phyloP scores from a whole-genome alignment of 2,888 invertebrate species.

The Mimachlamys varia region DNA sequence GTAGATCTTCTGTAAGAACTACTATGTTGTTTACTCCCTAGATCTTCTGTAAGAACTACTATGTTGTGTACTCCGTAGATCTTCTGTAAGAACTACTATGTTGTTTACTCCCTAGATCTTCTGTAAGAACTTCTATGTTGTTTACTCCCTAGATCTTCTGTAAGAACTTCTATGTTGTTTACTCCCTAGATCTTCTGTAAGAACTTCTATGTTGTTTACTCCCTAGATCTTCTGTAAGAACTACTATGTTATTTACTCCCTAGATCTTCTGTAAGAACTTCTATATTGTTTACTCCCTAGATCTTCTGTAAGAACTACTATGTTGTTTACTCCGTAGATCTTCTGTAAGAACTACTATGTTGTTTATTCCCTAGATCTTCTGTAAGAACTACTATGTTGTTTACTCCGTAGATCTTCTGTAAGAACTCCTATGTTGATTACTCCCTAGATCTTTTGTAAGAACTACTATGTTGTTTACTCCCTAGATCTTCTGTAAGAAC shows the following conservation, averaged over 20 bases:
- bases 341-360: constrained; percentile 75
- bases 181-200: constrained; percentile 75
- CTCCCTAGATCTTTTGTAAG: constrained; percentile 75
- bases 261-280: constrained; percentile 77
- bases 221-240: constrained; percentile 75
- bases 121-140: constrained; percentile 71
- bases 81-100: constrained; percentile 75
- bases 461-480: constrained; percentile 63
- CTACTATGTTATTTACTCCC: constrained; percentile 62
- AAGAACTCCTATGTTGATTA: constrained; percentile 65
- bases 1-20: constrained; percentile 76
- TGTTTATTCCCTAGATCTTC: constrained; percentile 70
- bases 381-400: constrained; percentile 70
- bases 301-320: constrained; percentile 77
- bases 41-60: constrained; percentile 77
- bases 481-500: constrained; percentile 75
- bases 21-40: constrained; percentile 64
- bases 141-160: constrained; percentile 73
- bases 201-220: constrained; percentile 63
- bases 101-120: constrained; percentile 69
- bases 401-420: constrained; percentile 74
- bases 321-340: constrained; percentile 62
- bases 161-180: constrained; percentile 66
- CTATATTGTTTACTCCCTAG: constrained; percentile 65
- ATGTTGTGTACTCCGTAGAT: constrained; percentile 65